These are phyloP conservation scores for Mareca penelope DNA, from an alignment of 2,797 vertebrate genomes.

Conservation along the genomic window DNA sequence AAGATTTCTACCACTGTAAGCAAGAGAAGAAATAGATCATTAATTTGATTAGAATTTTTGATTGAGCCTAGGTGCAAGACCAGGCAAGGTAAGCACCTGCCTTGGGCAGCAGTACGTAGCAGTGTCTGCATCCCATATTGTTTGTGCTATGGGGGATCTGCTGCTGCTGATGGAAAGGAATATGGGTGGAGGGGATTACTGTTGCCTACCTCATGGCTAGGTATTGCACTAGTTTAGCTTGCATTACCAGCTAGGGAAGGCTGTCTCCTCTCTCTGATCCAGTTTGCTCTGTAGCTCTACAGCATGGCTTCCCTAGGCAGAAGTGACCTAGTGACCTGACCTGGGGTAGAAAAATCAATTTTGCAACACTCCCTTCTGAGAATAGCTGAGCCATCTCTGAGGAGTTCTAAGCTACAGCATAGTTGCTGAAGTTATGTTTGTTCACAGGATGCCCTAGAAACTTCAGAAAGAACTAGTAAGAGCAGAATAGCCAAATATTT, in stretches of 20 bases:
- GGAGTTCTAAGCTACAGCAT: neutral
- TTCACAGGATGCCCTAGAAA: neutral
- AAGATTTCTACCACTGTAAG: neutral
- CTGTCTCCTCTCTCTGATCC: neutral
- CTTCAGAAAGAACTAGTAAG: neutral
- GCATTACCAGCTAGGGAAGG: neutral
- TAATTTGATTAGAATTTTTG: neutral
- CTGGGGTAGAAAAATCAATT: neutral
- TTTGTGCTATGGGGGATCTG: neutral
- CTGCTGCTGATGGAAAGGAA: neutral
- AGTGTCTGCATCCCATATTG: neutral
- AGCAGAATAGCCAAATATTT: neutral
- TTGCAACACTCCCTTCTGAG: neutral
- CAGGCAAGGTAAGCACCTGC: neutral
- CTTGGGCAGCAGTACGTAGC: accelerated
- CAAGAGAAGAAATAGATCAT: neutral
- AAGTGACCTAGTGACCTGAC: neutral
- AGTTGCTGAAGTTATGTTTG: neutral
- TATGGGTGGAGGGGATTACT: neutral
- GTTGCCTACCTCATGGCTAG: neutral
- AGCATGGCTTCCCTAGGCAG: neutral
- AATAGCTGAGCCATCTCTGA: neutral
- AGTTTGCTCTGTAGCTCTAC: neutral
- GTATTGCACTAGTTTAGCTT: neutral
- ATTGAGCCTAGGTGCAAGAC: neutral